These are phyloP conservation scores for Carassius auratus DNA, from an alignment of 2,113 vertebrate species.

Conservation along the genomic window DNA sequence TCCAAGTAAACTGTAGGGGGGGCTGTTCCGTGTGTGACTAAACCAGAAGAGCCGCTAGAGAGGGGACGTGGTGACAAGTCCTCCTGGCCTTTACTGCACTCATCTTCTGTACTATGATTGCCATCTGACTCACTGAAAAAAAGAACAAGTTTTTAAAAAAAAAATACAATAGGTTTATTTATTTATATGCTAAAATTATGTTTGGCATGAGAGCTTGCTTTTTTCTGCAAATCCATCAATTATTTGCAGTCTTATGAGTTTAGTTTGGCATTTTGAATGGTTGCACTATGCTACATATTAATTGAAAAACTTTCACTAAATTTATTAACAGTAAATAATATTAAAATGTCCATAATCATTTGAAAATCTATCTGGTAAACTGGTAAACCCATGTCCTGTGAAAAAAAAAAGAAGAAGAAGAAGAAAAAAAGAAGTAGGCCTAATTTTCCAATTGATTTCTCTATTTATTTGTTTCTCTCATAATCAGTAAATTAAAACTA, in stretches of 20 bases:
- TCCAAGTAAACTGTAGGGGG: slow-evolving; percentile 80
- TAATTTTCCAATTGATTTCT: background rate
- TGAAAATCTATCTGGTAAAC: background rate
- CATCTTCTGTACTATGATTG: slow-evolving; percentile 98
- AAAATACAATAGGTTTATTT: background rate
- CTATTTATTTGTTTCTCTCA: background rate
- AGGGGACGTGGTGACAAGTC: slow-evolving; percentile 92
- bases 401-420: background rate
- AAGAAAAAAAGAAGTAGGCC: too few species aligned
- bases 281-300: background rate
- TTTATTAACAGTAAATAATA: background rate
- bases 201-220: background rate
- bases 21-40: slow-evolving; percentile 78
- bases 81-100: slow-evolving; percentile 96
- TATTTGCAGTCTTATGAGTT: background rate
- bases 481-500: background rate
- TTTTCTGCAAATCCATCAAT: background rate
- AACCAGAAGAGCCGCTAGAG: slow-evolving; percentile 84
- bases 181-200: background rate
- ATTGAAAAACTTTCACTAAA: background rate
- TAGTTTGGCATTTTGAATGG: background rate
- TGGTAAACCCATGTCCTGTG: background rate
- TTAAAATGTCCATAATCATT: background rate
- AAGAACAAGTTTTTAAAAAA: background rate
- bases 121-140: slow-evolving; percentile 91